Evolutionary conservation across 2,113 vertebrate species (phyloP).

Genomic region (Equus quagga): DNA sequence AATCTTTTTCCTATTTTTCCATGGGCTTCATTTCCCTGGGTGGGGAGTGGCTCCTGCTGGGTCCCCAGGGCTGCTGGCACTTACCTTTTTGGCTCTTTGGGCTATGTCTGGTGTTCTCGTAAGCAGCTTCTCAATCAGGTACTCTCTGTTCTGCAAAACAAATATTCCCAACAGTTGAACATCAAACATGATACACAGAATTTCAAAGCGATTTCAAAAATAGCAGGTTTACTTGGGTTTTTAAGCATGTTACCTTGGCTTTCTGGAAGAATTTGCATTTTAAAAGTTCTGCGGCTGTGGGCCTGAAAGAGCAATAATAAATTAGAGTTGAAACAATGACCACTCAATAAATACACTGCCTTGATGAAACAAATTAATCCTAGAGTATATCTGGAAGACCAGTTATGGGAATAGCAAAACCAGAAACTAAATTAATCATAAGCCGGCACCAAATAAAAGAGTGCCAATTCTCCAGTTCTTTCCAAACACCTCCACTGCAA

Average conservation of each 20-base stretch:
- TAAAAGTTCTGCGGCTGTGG: constrained; percentile 93
- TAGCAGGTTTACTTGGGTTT: constrained; percentile 84
- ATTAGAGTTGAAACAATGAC: constrained; percentile 88
- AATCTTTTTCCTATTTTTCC: neutral
- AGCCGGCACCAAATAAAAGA: constrained; percentile 6
- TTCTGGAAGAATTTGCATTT: constrained; percentile 95
- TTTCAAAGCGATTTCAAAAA: constrained; percentile 84
- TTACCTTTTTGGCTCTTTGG: constrained; percentile 98
- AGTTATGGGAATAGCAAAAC: constrained; percentile 73
- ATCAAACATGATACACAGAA: constrained; percentile 61
- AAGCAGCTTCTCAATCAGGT: constrained; percentile 97
- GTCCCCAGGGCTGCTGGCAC: neutral
- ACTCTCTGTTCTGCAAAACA: constrained; percentile 96
- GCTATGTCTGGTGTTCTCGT: constrained; percentile 95
- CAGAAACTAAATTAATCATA: constrained; percentile 68
- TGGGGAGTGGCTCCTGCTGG: neutral
- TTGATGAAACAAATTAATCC: constrained; percentile 80
- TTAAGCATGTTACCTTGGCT: constrained; percentile 91
- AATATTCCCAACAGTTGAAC: constrained; percentile 82
- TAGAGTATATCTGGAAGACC: constrained; percentile 81
- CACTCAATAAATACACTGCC: constrained; percentile 83
- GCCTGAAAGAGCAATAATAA: constrained; percentile 91
- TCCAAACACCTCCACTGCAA: constrained; percentile 72
- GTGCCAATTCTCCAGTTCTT: constrained; percentile 14
- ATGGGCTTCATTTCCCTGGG: neutral